Conservation (phyloP, 2,797 vertebrate species). For the Dicrostonyx torquatus region DNA sequence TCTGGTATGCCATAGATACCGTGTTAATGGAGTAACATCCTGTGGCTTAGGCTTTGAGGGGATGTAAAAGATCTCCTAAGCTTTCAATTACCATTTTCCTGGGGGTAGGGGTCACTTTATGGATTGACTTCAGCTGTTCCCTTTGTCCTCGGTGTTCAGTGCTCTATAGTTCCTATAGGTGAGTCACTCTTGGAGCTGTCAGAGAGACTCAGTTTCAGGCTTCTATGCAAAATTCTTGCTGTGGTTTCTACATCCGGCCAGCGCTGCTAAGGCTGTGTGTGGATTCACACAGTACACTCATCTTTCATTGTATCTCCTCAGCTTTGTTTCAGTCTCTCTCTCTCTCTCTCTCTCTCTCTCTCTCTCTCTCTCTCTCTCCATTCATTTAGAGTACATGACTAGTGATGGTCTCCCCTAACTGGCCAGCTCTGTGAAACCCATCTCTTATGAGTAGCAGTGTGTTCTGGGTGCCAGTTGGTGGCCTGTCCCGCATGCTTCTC, state of each 20-base stretch:
- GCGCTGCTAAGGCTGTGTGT: too few species aligned
- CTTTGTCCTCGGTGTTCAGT: background rate
- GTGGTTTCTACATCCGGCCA: background rate
- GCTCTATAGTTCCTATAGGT: background rate
- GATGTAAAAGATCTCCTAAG: background rate
- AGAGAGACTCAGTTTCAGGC: background rate
- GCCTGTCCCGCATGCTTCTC: background rate
- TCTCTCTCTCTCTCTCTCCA: background rate
- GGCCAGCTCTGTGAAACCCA: background rate
- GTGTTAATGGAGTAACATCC: background rate
- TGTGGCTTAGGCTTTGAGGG: background rate
- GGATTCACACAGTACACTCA: background rate
- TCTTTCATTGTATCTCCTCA: background rate
- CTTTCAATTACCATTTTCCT: background rate
- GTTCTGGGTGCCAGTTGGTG: background rate
- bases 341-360: background rate
- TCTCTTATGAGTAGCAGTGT: background rate
- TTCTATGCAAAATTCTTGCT: background rate
- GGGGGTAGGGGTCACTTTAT: background rate
- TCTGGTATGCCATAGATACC: background rate
- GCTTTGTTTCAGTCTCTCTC: background rate
- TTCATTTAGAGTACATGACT: background rate
- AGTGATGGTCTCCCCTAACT: background rate
- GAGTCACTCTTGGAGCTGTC: background rate
- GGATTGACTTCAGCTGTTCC: background rate